A percentile compares a stretch with the other conserved stretches of the same genome.
Conservation (phyloP, 1,140 invertebrate species). For the Acromyrmex heyeri region DNA sequence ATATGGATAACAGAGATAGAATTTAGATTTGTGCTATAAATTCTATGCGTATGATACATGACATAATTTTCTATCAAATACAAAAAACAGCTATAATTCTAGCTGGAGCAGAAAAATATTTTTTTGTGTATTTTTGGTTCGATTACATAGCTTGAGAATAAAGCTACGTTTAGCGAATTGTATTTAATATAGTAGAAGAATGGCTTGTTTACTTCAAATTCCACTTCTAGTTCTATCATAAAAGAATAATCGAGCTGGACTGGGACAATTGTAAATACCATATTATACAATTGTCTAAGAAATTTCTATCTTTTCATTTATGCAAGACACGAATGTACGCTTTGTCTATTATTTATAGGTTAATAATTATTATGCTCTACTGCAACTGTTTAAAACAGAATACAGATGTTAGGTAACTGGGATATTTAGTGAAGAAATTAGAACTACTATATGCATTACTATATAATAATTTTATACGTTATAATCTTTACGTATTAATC, state of each 20-base stretch:
- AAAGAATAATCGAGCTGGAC: too few relatives aligned
- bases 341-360: background rate
- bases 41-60: too few relatives aligned
- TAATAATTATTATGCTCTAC: background rate
- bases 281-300: background rate
- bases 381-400: background rate
- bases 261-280: conserved; percentile 30
- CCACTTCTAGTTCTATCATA: background rate
- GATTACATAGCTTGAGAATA: conserved; percentile 25
- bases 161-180: background rate
- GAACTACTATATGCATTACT: background rate
- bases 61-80: too few relatives aligned
- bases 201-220: conserved; percentile 17
- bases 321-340: background rate
- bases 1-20: too few relatives aligned
- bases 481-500: background rate
- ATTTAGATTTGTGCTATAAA: too few relatives aligned
- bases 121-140: background rate
- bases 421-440: background rate
- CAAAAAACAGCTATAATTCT: too few relatives aligned
- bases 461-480: background rate
- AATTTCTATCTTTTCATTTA: background rate
- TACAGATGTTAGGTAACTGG: background rate
- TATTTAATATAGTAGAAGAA: conserved; percentile 41
- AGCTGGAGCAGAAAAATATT: too few relatives aligned